Base-by-base conservation (phyloP, 2,888 invertebrate genomes). In the Ectobius pallidus region DNA sequence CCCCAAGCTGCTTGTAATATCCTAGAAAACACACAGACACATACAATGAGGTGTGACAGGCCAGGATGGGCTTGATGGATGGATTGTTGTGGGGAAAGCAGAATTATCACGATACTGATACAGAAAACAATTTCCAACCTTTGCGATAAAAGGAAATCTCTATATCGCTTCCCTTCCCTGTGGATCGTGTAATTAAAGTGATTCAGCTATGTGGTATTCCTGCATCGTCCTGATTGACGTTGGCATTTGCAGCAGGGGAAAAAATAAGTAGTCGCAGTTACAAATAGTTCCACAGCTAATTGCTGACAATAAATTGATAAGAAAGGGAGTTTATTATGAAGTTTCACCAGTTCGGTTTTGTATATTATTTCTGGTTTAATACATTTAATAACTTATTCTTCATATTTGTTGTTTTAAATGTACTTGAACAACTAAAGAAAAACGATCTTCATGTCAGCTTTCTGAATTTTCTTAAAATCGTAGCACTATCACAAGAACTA, bases 41-140 rank as follows among this genome's bases (percentile, higher is more conserved):
- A n/a, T 44, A 42, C 44, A 65, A 44, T 25, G 65, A 65, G 65
- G 46, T 27, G 49, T 61, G 70, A 70, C 70, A 70, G n/a, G 70
- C 70, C 32, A 30, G 34, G 58, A 16, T 30, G 14, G 68, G 58
- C 32, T 69, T 69, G 69, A 69, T 69, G 58, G 69, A 69, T 69
- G 69, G 69, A 69, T 30, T 52, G 69, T 69, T 55, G 44, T 46
- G 22, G 58, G 30, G 34, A 34, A 11, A 34, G 7, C 52, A 25
- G 18, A 52, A 52, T 22, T 52, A 52, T 52, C 52, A 52, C 30
- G n/a, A 25, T 58, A 32, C n/a, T 16, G 58, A 58, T 32, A 58
- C 58, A 14, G 58, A 58, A 58, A 58, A 30, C 58, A 58, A n/a
- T 30, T 58, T 16, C 4, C 16, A 25, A 30, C 1, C 58, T 30